phyloP scores from a whole-genome alignment of 2,797 vertebrate genomes.

The Chiloscyllium punctatum region DNA sequence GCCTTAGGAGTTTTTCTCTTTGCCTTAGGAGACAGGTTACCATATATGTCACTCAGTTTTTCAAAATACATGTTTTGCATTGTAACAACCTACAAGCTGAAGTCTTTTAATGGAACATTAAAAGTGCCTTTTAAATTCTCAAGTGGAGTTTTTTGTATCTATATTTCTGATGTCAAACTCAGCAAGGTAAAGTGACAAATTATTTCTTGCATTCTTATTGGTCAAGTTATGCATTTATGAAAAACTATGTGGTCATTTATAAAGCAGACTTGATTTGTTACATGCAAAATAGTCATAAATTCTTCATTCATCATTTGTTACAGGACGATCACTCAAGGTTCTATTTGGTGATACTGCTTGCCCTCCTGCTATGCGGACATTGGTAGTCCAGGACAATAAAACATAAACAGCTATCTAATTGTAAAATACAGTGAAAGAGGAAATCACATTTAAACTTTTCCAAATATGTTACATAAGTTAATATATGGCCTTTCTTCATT shows the following conservation, averaged over 20 bases:
- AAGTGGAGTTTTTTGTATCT: neutral
- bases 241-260: neutral
- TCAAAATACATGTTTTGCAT: neutral
- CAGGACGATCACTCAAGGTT: slow-evolving; percentile 31
- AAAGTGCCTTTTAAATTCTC: neutral
- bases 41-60: neutral
- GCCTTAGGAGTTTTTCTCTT: neutral
- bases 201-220: neutral
- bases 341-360: slow-evolving; percentile 34
- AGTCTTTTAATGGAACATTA: neutral
- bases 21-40: neutral
- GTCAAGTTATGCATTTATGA: neutral
- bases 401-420: slow-evolving; percentile 1
- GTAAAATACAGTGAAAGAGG: neutral
- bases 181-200: neutral
- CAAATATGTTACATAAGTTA: neutral
- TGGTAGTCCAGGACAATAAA: slow-evolving; percentile 29
- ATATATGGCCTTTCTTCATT: neutral
- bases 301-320: slow-evolving; percentile 34
- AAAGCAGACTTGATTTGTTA: neutral
- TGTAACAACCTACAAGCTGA: neutral
- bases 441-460: too few relatives aligned
- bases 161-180: neutral
- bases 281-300: neutral
- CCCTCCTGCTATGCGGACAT: slow-evolving; percentile 31